phyloP scores from a whole-genome alignment of 1,140 invertebrate species.

The Calliphora vicina region DNA sequence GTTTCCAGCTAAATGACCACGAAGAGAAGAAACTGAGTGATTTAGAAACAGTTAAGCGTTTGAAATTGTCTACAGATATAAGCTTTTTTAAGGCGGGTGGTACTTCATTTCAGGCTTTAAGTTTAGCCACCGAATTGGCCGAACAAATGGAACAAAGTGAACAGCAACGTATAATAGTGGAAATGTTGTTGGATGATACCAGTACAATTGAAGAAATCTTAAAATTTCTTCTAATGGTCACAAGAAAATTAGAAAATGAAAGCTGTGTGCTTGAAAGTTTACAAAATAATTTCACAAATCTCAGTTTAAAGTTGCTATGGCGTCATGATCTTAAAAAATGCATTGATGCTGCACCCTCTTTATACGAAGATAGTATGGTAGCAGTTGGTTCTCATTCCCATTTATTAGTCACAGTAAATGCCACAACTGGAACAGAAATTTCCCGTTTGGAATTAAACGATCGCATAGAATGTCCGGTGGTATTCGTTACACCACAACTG shows the following conservation, averaged over 20 bases:
- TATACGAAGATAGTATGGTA: conserved; percentile 48
- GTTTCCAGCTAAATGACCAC: background rate
- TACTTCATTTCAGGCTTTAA: conserved; percentile 58
- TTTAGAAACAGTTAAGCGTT: conserved; percentile 30
- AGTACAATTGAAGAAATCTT: conserved; percentile 44
- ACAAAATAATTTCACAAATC: background rate
- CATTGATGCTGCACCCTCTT: conserved; percentile 66
- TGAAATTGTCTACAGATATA: conserved; percentile 44
- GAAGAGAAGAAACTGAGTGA: conserved; percentile 25
- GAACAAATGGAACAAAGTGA: conserved; percentile 46
- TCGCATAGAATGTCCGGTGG: conserved; percentile 68
- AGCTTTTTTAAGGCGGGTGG: conserved; percentile 50
- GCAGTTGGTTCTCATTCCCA: conserved; percentile 57
- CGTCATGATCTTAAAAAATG: conserved; percentile 67
- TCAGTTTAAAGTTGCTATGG: conserved; percentile 54
- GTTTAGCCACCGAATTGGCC: conserved; percentile 50
- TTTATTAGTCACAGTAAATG: conserved; percentile 47
- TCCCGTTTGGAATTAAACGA: conserved; percentile 64
- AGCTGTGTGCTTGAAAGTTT: background rate
- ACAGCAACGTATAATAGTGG: conserved; percentile 48
- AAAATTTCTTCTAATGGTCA: conserved; percentile 40
- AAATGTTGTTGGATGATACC: conserved; percentile 46
- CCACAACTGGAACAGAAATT: conserved; percentile 44
- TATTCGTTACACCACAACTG: conserved; percentile 46
- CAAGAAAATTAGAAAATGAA: background rate